Conservation (phyloP, 2,113 vertebrate species). For the Mormyrus iriodes region DNA sequence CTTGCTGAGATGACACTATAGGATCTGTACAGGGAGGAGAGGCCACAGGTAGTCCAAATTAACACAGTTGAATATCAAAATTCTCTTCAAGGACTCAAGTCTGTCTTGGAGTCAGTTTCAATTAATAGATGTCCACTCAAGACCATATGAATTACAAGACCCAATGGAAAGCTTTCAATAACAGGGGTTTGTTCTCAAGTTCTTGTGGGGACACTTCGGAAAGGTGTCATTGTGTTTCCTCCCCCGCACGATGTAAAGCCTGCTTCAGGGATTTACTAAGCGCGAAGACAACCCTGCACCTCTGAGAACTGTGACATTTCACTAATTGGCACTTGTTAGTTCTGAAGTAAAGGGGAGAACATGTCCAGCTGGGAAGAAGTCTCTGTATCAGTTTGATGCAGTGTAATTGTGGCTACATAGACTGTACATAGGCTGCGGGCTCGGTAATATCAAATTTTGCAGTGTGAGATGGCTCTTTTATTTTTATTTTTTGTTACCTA, state of each 20-base stretch:
- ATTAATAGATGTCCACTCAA: neutral
- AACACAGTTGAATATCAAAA: neutral
- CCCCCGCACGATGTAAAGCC: neutral
- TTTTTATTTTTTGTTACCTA: slow-evolving; percentile 29
- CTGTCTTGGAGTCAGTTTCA: neutral
- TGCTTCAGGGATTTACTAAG: neutral
- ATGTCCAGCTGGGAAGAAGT: slow-evolving; percentile 31
- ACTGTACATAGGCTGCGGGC: slow-evolving; percentile 32
- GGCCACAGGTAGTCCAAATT: neutral
- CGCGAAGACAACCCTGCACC: neutral
- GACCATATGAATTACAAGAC: neutral
- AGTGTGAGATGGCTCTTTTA: slow-evolving; percentile 28
- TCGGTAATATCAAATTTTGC: slow-evolving; percentile 16
- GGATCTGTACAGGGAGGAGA: neutral
- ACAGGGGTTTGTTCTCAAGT: neutral
- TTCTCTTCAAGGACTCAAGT: neutral
- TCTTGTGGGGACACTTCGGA: neutral
- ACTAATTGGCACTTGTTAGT: slow-evolving; percentile 49
- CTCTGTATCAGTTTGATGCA: slow-evolving; percentile 15
- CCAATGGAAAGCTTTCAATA: neutral
- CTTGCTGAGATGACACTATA: neutral
- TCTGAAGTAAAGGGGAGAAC: slow-evolving; percentile 25
- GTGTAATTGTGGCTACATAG: slow-evolving; percentile 33
- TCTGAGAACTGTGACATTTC: slow-evolving; percentile 41
- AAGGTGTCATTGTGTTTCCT: neutral